Evolutionary conservation across 2,888 invertebrate species (phyloP).

Genomic region (Homarus gammarus): DNA sequence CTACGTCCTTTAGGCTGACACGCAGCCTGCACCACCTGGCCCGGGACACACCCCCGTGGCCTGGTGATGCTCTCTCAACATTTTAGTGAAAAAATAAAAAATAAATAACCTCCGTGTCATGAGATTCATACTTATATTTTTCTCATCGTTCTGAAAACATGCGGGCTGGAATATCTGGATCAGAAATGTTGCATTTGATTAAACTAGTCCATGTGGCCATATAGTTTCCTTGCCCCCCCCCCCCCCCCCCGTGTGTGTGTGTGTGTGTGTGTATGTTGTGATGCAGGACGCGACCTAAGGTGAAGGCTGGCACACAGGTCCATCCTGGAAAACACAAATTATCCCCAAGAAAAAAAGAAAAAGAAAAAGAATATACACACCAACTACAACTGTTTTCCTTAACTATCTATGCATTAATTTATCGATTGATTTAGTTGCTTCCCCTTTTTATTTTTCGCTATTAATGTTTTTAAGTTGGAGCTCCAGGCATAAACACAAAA

Average conservation of each 20-base stretch:
- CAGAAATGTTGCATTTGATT: constrained; percentile 45
- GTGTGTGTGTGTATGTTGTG: no score
- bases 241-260: background rate
- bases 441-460: no score
- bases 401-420: no score
- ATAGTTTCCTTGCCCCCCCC: constrained; percentile 24
- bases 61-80: background rate
- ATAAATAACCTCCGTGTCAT: background rate
- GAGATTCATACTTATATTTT: background rate
- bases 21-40: background rate
- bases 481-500: no score
- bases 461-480: no score
- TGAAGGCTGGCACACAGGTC: background rate
- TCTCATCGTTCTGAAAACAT: background rate
- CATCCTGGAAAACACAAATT: background rate
- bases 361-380: no score
- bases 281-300: background rate
- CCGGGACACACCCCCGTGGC: no score
- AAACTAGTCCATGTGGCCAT: constrained; percentile 40
- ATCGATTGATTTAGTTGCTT: no score
- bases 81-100: no score
- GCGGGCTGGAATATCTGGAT: constrained; percentile 49
- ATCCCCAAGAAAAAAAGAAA: no score
- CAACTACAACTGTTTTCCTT: no score
- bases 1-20: background rate